Conservation (phyloP, 2,797 vertebrate genomes). For the Gorsachius magnificus region DNA sequence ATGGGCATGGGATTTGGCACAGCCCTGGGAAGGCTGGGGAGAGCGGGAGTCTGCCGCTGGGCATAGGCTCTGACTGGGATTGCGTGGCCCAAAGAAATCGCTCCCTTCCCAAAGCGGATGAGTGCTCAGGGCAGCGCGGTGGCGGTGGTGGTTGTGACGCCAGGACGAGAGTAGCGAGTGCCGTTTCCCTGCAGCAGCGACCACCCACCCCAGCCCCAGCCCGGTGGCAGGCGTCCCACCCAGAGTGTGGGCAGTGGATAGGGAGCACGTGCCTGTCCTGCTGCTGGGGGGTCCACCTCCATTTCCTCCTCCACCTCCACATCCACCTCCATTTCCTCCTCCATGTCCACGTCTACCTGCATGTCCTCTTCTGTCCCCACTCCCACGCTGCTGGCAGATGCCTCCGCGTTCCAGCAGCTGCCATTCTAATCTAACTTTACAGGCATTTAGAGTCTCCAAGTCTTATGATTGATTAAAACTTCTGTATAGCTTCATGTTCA, state of each 20-base stretch:
- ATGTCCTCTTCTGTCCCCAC: too few species aligned
- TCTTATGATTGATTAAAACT: not conserved
- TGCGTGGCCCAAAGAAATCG: not conserved
- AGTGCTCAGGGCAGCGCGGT: too few species aligned
- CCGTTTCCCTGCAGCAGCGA: not conserved
- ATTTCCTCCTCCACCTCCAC: not conserved
- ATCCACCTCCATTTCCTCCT: not conserved
- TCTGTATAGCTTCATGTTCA: not conserved
- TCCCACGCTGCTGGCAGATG: too few species aligned
- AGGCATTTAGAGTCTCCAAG: not conserved
- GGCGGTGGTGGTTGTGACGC: not conserved
- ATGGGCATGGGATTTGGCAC: not conserved
- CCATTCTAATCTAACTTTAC: not conserved
- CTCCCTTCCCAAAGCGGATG: too few species aligned
- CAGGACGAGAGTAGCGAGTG: fast-evolving
- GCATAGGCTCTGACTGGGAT: not conserved
- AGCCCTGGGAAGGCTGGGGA: not conserved
- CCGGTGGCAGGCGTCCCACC: too few species aligned
- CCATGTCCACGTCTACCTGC: too few species aligned
- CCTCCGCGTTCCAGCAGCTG: too few species aligned
- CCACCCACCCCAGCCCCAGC: not conserved
- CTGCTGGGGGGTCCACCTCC: not conserved
- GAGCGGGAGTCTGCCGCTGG: not conserved
- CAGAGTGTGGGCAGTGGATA: not conserved
- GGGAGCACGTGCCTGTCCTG: not conserved